Percentiles rank a stretch among this genome's conserved stretches.
phyloP scores from a whole-genome alignment of 2,888 invertebrate genomes.

The Orthosia cruda region DNA sequence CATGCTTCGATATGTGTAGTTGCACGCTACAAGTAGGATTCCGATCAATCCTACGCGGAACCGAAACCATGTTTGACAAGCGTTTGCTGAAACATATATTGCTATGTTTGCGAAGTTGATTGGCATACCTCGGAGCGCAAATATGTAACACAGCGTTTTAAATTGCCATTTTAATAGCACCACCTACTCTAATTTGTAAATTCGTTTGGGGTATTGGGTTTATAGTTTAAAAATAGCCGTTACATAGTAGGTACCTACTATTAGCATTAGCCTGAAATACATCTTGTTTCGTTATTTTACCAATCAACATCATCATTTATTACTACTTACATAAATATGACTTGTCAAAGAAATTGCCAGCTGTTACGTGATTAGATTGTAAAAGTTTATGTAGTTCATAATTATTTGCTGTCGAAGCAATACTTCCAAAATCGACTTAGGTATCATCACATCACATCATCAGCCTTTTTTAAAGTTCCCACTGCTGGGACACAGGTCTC shows the following conservation, averaged over 20 bases:
- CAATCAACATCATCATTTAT: not conserved
- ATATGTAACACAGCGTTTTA: not conserved
- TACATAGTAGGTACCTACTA: not conserved
- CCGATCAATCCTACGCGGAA: not conserved
- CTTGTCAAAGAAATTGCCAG: not conserved
- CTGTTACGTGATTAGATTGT: not conserved
- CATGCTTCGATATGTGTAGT: not conserved
- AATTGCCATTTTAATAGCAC: not conserved
- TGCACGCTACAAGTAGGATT: not conserved
- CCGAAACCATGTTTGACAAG: not conserved
- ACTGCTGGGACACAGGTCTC: too few relatives aligned
- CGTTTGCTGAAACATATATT: not conserved
- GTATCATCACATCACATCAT: too few relatives aligned
- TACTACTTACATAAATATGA: not conserved
- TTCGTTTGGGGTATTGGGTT: not conserved
- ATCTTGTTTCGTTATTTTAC: not conserved
- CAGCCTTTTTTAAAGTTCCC: too few relatives aligned
- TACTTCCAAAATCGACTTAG: conserved; percentile 17
- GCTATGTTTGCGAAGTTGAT: not conserved
- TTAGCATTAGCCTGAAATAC: not conserved
- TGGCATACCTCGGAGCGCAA: not conserved
- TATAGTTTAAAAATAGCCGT: not conserved
- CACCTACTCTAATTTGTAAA: not conserved
- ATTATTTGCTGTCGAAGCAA: not conserved
- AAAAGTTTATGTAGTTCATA: not conserved